Percentiles rank a stretch among this genome's conserved stretches.
Evolutionary conservation across 2,888 invertebrate species (phyloP).

Genomic region (Gandaritis pyraliata): DNA sequence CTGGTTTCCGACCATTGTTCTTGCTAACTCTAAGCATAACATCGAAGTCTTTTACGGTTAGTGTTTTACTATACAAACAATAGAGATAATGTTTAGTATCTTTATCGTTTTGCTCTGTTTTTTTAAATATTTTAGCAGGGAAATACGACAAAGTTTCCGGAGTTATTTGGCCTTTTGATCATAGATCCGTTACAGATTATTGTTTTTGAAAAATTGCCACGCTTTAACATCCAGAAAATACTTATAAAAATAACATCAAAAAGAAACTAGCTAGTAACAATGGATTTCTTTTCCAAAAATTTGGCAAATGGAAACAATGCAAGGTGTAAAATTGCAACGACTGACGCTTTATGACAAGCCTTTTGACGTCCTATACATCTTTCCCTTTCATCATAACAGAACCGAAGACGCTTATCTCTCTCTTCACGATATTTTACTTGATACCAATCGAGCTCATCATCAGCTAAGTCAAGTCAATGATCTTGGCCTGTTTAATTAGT

Average conservation of each 20-base stretch:
- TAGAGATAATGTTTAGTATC: slow-evolving; percentile 3
- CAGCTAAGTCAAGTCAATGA: slow-evolving; percentile 37
- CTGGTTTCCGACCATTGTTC: slow-evolving; percentile 63
- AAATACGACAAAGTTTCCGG: background rate
- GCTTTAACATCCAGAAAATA: too few relatives aligned
- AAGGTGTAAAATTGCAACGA: too few relatives aligned
- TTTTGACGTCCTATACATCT: too few relatives aligned
- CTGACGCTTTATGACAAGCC: too few relatives aligned
- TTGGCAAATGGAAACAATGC: too few relatives aligned
- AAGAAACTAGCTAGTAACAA: too few relatives aligned
- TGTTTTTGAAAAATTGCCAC: too few relatives aligned
- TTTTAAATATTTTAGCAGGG: background rate
- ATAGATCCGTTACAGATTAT: too few relatives aligned
- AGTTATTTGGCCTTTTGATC: too few relatives aligned
- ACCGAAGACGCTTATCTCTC: background rate
- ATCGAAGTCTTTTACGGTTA: slow-evolving; percentile 15
- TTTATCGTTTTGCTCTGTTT: background rate
- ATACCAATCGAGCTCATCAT: slow-evolving; percentile 21
- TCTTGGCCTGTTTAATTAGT: slow-evolving; percentile 41
- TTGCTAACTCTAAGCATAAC: slow-evolving; percentile 27
- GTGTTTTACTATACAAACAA: slow-evolving; percentile 11
- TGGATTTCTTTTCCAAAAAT: too few relatives aligned
- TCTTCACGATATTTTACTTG: slow-evolving; percentile 9
- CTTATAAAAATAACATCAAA: too few relatives aligned
- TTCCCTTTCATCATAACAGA: too few relatives aligned